Evolutionary conservation across 37 sponge, comb jelly and placozoan genomes (phyloP).

Genomic region (Aphrocallistes beatrix): DNA sequence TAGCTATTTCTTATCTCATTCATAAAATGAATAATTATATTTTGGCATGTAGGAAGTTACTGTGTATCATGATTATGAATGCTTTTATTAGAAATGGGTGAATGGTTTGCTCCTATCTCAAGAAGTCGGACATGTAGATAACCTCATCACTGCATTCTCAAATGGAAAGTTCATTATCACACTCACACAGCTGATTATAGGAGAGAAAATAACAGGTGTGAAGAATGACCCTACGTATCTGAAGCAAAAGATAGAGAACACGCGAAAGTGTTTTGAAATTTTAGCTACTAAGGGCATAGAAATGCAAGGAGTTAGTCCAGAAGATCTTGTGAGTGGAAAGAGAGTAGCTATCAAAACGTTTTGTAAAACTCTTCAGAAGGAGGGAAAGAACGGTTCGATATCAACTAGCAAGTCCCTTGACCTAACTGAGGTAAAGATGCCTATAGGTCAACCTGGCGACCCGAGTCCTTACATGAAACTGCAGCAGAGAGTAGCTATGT

Average conservation of each 20-base stretch:
- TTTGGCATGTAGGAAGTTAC: no score
- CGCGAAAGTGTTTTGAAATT: neutral
- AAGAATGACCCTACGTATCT: neutral
- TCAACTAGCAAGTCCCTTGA: no score
- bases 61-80: neutral
- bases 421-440: no score
- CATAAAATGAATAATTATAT: no score
- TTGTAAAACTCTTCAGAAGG: neutral
- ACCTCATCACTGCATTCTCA: neutral
- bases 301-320: neutral
- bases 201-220: neutral
- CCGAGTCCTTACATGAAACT: no score
- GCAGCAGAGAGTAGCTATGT: no score
- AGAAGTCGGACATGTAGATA: neutral
- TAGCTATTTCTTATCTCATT: no score
- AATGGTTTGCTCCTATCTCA: neutral
- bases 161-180: neutral
- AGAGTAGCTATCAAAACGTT: neutral
- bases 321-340: neutral
- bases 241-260: neutral
- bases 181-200: neutral
- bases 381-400: neutral
- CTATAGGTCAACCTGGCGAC: no score
- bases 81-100: neutral
- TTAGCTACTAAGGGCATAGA: neutral